Conservation (phyloP, 2,888 invertebrate genomes). For the Cactoblastis cactorum region DNA sequence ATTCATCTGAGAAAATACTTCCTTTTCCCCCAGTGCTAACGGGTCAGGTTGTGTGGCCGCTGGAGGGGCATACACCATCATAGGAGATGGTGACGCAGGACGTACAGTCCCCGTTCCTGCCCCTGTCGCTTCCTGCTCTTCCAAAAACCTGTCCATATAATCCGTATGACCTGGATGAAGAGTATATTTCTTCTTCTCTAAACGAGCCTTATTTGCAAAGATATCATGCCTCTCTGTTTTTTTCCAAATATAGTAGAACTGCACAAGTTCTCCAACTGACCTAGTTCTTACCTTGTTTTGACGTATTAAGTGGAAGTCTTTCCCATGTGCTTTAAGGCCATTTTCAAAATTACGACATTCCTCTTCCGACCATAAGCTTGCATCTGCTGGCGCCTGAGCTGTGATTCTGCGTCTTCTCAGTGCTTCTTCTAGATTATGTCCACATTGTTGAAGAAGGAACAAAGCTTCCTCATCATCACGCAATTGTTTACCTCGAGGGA, state of each 20-base stretch:
- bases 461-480: conserved; percentile 94
- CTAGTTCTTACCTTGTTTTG: conserved; percentile 96
- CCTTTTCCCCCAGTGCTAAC: conserved; percentile 68
- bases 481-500: conserved; percentile 87
- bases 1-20: conserved; percentile 71
- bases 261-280: conserved; percentile 97
- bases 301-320: conserved; percentile 97
- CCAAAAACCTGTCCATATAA: conserved; percentile 95
- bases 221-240: conserved; percentile 98
- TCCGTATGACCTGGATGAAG: conserved; percentile 95
- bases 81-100: conserved; percentile 82
- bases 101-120: conserved; percentile 80
- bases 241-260: conserved; percentile 98
- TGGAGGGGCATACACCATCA: conserved; percentile 70
- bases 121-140: conserved; percentile 90
- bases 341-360: conserved; percentile 98
- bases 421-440: conserved; percentile 96
- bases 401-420: conserved; percentile 88
- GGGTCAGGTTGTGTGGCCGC: conserved; percentile 69
- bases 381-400: conserved; percentile 83
- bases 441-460: conserved; percentile 94
- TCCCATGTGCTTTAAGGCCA: conserved; percentile 94
- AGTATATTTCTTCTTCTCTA: conserved; percentile 95
- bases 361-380: conserved; percentile 96
- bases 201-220: conserved; percentile 90